Base-by-base conservation (phyloP, 2,113 vertebrate species). In the Tricholaema leucomelas region DNA sequence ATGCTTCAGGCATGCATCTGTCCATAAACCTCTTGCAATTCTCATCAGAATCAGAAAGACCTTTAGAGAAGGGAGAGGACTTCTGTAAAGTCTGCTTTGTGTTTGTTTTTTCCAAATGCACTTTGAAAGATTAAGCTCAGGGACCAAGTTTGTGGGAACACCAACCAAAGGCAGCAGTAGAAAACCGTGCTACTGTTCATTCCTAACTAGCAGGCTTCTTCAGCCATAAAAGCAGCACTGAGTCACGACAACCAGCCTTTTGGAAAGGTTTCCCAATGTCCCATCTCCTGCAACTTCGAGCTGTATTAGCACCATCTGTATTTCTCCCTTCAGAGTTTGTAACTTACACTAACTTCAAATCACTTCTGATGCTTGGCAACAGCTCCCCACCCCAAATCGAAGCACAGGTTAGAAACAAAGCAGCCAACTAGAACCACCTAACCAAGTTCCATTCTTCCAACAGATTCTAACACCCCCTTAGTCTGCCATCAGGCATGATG, bases 1-100 rank as follows among this genome's bases (percentile, higher is more conserved):
- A 99, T 93, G 99, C 99, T 97, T 99, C 99, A 38, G 99, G 99
- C 99, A 99, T 99, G 96, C 99, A 99, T 64, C 99, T 98, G 87
- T 99, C 99, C 95, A 99, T 98, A 95, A 99, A 99, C 30, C 99
- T 98, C 96, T 98, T 99, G 96, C 99, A 99, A 95, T 99, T 99
- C 96, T 99, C 99, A 97, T 99, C 99, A 13, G 99, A 99, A 79
- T 99, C 99, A 33, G 98, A 98, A 76, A 99, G 98, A 96, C 99
- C 99, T 99, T 97, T 59, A 67, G 56, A 90, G 95, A 93, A 91
- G 95, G 44, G 69, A 95, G 28, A 95, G 9, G 17, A 65, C 5
- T 90, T 76, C 82, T 88, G 14, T 21, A 24, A 65, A 73, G 4
- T 13, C n/a, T 6, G 13, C 8, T 28, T 54, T 52, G 48, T 3